Conservation (phyloP, 2,888 invertebrate species). For the Tyria jacobaeae region DNA sequence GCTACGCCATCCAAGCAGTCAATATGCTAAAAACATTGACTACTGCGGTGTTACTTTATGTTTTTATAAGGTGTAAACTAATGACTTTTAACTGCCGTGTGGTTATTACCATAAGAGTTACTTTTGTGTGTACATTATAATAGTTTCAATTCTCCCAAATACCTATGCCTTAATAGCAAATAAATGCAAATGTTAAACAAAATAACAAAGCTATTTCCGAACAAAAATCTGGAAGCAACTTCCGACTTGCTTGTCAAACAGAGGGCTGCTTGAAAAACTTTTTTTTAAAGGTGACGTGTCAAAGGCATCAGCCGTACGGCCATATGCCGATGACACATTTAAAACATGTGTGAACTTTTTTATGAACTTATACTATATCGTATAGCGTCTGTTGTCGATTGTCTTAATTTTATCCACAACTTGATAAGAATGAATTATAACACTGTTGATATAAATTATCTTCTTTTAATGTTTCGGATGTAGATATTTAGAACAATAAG, state of each 20-base stretch:
- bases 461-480: neutral
- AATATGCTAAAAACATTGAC: too few species aligned
- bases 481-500: neutral
- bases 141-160: too few species aligned
- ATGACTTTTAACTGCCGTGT: too few species aligned
- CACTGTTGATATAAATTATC: conserved; percentile 18
- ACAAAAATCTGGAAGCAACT: conserved; percentile 60
- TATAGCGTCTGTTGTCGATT: conserved; percentile 50
- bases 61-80: too few species aligned
- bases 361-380: conserved; percentile 44
- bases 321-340: conserved; percentile 75
- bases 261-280: conserved; percentile 43
- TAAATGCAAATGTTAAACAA: neutral
- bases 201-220: conserved; percentile 29
- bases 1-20: too few species aligned
- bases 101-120: neutral
- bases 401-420: conserved; percentile 55
- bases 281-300: conserved; percentile 48
- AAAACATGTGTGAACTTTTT: conserved; percentile 68
- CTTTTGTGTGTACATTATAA: too few species aligned
- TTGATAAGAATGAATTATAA: conserved; percentile 51
- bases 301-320: conserved; percentile 50
- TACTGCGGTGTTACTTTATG: too few species aligned
- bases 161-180: neutral
- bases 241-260: conserved; percentile 63